Base-by-base conservation (phyloP, 2,797 vertebrate species). In the Garrulus glandarius region DNA sequence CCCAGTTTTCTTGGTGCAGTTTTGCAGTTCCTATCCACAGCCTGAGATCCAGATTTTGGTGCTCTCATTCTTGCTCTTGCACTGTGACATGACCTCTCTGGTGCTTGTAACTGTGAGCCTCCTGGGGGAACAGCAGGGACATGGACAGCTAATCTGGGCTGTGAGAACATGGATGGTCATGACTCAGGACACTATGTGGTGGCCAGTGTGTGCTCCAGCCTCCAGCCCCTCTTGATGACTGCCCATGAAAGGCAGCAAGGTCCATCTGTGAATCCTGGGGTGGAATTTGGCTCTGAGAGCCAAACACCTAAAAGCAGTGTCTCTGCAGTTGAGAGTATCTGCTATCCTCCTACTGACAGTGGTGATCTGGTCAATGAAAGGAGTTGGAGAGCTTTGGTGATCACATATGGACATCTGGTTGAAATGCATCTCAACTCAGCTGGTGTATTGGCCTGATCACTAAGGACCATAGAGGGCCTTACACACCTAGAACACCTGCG, bases 351-450 rank as follows among this genome's bases (percentile, higher is more conserved):
- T 49, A 1, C 37, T 43, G 11, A 53, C 56, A 69, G 43, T 24
- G 29, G 4, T 3, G 3, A 55, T 22, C 27, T 71, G 49, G 37
- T 44, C 11, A n/a, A 4, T 27, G 36, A 74, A 55, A 80, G 15
- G 32, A 9, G 8, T 1, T 67, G 44, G 30, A 55, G 37, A 77
- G 24, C 4, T 77, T 79, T 67, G 43, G 47, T 39, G 68, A 37
- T 63, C 44, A n/a, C 24, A 13, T 11, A 15, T 50, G 32, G 43
- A 22, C 5, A 5, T 24, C 19, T 46, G 36, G 26, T 27, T 26
- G 41, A 65, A 91, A 46, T 0, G 0, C 5, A 23, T 80, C 18
- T 24, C 0, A 0, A 22, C 26, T 37, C 53, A 50, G 6, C 10
- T 30, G 34, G 5, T 52, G 34, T 47, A 17, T 24, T 14, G 13